phyloP scores from a whole-genome alignment of 2,888 invertebrate species.

The Sipunculus nudus region DNA sequence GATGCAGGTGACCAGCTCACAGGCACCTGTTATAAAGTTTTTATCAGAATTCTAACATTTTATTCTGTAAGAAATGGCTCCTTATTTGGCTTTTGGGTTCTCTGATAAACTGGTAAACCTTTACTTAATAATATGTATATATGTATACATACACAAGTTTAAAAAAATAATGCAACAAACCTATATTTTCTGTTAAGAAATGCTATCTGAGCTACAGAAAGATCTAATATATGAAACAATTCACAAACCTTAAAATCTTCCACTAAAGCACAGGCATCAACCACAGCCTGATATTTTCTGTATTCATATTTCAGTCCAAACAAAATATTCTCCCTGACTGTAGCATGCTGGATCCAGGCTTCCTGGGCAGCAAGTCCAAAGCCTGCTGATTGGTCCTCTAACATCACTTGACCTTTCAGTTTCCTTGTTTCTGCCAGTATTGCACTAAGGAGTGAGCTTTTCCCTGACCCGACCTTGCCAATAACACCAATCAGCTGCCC shows the following conservation, averaged over 20 bases:
- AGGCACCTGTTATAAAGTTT: too few species aligned
- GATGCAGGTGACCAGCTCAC: too few species aligned
- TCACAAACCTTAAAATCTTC: slow-evolving; percentile 72
- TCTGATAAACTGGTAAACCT: too few species aligned
- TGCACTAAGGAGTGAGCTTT: slow-evolving; percentile 85
- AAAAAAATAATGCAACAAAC: too few species aligned
- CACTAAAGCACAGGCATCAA: slow-evolving; percentile 85
- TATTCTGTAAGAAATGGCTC: too few species aligned
- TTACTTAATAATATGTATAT: too few species aligned
- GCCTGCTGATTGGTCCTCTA: slow-evolving; percentile 71
- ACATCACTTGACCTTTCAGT: slow-evolving; percentile 68
- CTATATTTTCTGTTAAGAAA: too few species aligned
- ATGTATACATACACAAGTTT: too few species aligned
- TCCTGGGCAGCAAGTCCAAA: slow-evolving; percentile 78
- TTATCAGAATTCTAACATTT: too few species aligned
- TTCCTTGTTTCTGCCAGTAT: slow-evolving; percentile 81
- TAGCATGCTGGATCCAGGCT: slow-evolving; percentile 91
- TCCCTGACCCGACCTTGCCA: slow-evolving; percentile 91
- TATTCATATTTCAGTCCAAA: slow-evolving; percentile 88
- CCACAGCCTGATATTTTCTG: slow-evolving; percentile 79
- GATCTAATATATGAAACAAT: too few species aligned
- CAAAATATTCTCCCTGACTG: slow-evolving; percentile 90
- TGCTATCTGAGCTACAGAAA: too few species aligned
- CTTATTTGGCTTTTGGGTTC: too few species aligned
- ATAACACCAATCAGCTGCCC: slow-evolving; percentile 78